Evolutionary conservation across 1,140 invertebrate genomes (phyloP).

Genomic region (honey bee (Apis mellifera)): Amel_HAv3.1 CM009931.2:27654501-27655000

Average conservation of each 20-base stretch:
- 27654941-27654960: too few species aligned
- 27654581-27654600: not conserved
- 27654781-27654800: constrained; percentile 52
- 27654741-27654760: constrained; percentile 42
- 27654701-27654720: constrained; percentile 51
- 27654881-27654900: not conserved
- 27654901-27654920: not conserved
- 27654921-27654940: not conserved
- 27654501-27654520: constrained; percentile 4
- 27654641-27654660: constrained; percentile 15
- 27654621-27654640: constrained; percentile 3
- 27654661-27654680: constrained; percentile 65
- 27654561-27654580: not conserved
- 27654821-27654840: constrained; percentile 29
- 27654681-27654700: constrained; percentile 55
- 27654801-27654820: constrained; percentile 35
- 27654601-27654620: not conserved
- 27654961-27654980: too few species aligned
- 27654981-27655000: too few species aligned
- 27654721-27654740: too few species aligned
- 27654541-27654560: not conserved
- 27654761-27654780: constrained; percentile 16
- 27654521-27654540: too few species aligned
- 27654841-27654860: constrained; percentile 7
- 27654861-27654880: constrained; percentile 21